Evolutionary conservation across 2,888 invertebrate species (phyloP), one percentile per base, ranked within the genome.

Genomic region (Stenotaenia linearis): DNA sequence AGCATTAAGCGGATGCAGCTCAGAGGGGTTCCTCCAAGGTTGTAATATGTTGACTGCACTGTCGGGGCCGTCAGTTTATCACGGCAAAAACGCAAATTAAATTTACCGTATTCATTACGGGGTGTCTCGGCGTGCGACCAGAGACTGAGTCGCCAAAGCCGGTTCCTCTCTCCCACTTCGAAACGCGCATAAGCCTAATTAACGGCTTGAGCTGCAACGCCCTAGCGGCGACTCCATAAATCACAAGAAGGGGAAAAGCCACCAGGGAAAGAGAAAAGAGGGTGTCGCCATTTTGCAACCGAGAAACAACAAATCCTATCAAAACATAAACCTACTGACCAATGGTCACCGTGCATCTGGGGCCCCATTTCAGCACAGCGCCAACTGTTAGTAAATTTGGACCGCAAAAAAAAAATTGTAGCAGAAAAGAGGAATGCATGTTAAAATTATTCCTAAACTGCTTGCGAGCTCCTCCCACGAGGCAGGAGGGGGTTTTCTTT

Each of bases 31-130:
- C 50, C 50, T 50, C 50, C 50, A 50, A 50, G 50, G 50, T 50
- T 74, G 75, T 74, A 74, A 74, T 74, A 74, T 74, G 75, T 74
- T 74, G 75, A 32, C 75, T 32, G 75, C 75, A 28, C 75, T 74
- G 75, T 74, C 75, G 32, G 32, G 75, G 50, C 76, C 78, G 45
- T 78, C 78, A 78, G 50, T 78, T 78, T 78, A 78, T 78, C 78
- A 78, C 78, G 28, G 50, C 78, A 78, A 78, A 78, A 78, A 78
- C 78, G 78, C 78, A 78, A 78, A 78, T 78, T 78, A 78, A 78
- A 78, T 78, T 78, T 78, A 78, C 78, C 78, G 78, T 35, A 35
- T 78, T 78, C 78, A 78, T 78, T 78, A 78, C 78, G 45, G 78
- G 45, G 56, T 28, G 28, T 50, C 78, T 28, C 56, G 45, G 78